phyloP scores from a whole-genome alignment of 2,113 vertebrate species.

The Platysternon megacephalum region DNA sequence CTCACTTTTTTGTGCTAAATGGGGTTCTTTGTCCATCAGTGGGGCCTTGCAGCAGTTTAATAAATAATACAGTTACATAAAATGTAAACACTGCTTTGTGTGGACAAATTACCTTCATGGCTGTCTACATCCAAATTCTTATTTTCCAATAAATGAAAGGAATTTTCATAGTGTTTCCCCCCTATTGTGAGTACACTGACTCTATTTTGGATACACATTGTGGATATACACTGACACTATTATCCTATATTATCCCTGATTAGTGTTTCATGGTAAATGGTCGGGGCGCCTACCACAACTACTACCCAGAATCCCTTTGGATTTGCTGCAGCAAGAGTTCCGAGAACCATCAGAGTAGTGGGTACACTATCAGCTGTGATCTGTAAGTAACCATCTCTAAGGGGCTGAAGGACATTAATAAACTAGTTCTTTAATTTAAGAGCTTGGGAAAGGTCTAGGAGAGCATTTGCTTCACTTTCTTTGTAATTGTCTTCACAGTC shows the following conservation, averaged over 20 bases:
- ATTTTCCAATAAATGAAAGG: neutral
- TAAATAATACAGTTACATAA: neutral
- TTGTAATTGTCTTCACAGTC: neutral
- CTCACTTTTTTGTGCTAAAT: neutral
- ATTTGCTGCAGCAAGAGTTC: neutral
- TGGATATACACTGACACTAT: neutral
- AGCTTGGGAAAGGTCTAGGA: neutral
- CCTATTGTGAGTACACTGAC: neutral
- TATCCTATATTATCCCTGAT: neutral
- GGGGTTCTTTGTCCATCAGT: neutral
- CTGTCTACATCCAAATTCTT: neutral
- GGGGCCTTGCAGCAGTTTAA: neutral
- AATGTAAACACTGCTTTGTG: neutral
- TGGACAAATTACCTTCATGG: neutral
- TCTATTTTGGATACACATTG: neutral
- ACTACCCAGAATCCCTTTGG: neutral
- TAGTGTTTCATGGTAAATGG: constrained; percentile 22
- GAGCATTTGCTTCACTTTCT: neutral
- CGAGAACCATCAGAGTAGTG: neutral
- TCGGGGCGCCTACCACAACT: neutral
- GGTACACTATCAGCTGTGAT: neutral
- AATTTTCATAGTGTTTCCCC: neutral
- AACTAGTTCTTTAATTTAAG: neutral
- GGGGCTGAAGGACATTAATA: neutral
- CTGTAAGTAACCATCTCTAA: neutral